A percentile compares a stretch with the other conserved stretches of the same genome.
Evolutionary conservation across 2,113 vertebrate genomes (phyloP).

Genomic region (Haplotaxodon microlepis): DNA sequence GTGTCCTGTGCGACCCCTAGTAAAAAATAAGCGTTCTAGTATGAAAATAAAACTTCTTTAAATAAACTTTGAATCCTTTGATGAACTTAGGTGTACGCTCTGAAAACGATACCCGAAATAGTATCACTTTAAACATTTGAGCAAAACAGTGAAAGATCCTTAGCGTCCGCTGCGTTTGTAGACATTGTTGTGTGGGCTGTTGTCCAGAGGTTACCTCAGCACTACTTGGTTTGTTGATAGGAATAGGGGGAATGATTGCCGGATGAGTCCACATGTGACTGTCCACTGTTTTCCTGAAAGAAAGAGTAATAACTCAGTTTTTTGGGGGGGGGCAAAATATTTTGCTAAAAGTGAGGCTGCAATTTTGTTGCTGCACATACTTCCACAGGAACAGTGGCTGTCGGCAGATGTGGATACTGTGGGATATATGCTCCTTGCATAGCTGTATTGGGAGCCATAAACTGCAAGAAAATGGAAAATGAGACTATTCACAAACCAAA

Average conservation of each 20-base stretch:
- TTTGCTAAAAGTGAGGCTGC: not conserved
- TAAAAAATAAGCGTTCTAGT: slow-evolving; percentile 86
- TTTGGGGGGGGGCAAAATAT: not conserved
- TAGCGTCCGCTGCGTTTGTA: slow-evolving; percentile 86
- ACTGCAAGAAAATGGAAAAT: slow-evolving; percentile 68
- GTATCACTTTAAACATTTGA: slow-evolving; percentile 88
- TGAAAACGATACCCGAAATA: slow-evolving; percentile 96
- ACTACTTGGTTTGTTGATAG: slow-evolving; percentile 96
- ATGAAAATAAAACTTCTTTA: slow-evolving; percentile 91
- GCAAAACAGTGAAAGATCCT: slow-evolving; percentile 91
- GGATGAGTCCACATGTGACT: slow-evolving; percentile 88
- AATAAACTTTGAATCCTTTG: slow-evolving; percentile 83
- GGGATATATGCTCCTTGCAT: slow-evolving; percentile 94
- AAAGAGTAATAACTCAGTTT: not conserved
- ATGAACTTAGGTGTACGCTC: slow-evolving; percentile 83
- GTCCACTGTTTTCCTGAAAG: slow-evolving; percentile 87
- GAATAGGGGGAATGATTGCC: slow-evolving; percentile 91
- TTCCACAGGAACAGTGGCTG: slow-evolving; percentile 85
- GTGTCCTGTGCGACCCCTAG: slow-evolving; percentile 75
- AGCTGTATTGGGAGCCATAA: slow-evolving; percentile 88
- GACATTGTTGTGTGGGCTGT: slow-evolving; percentile 91
- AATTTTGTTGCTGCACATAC: slow-evolving; percentile 51
- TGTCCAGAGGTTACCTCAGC: slow-evolving; percentile 79
- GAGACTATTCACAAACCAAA: not conserved
- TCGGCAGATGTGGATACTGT: slow-evolving; percentile 90